phyloP scores from a whole-genome alignment of 2,888 invertebrate genomes.

The Patella caerulea region DNA sequence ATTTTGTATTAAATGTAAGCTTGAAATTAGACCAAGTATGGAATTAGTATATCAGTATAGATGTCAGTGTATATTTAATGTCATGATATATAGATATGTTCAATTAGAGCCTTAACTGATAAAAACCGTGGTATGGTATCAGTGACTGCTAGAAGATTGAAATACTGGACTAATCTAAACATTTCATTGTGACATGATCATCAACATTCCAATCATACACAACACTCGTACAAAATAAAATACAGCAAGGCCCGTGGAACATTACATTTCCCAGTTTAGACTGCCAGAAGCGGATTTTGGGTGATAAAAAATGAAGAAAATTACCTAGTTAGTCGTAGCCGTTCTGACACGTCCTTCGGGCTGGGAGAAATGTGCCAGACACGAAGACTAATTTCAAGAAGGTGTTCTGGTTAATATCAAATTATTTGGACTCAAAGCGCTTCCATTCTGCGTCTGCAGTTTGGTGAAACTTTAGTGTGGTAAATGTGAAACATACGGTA shows the following conservation, averaged over 20 bases:
- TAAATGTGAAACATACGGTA: conserved; percentile 8
- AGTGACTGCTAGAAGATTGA: neutral
- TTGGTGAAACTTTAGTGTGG: neutral
- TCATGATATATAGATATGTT: too few relatives aligned
- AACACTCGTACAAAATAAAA: neutral
- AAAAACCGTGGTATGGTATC: too few relatives aligned
- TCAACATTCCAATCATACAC: conserved; percentile 4
- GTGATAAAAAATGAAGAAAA: conserved; percentile 11
- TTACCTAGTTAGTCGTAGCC: neutral
- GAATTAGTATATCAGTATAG: too few relatives aligned
- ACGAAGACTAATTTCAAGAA: neutral
- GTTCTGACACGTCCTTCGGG: conserved; percentile 10
- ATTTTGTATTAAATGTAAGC: too few relatives aligned
- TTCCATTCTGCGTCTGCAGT: neutral
- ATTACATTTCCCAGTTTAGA: neutral
- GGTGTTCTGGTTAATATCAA: conserved; percentile 7
- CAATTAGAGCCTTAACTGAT: too few relatives aligned
- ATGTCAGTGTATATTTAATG: too few relatives aligned
- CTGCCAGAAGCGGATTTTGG: neutral
- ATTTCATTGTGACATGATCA: conserved; percentile 10
- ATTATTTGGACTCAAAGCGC: neutral
- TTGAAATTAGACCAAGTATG: too few relatives aligned
- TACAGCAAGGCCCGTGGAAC: neutral
- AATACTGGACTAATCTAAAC: conserved; percentile 3
- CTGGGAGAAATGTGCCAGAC: conserved; percentile 5